phyloP scores from a whole-genome alignment of 1,140 invertebrate species.

The Bemisia tabaci region DNA sequence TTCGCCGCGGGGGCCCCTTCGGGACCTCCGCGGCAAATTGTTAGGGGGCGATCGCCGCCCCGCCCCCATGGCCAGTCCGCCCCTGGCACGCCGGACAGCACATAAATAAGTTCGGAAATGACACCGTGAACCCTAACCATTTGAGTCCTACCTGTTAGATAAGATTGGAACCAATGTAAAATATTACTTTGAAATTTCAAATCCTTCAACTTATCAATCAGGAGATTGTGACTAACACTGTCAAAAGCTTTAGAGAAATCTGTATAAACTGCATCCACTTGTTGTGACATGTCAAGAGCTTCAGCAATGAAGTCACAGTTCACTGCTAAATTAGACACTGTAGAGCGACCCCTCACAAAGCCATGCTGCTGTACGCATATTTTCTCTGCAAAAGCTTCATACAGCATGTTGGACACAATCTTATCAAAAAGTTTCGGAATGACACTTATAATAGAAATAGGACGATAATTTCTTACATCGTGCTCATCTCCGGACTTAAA shows the following conservation, averaged over 20 bases:
- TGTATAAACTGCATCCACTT: no score
- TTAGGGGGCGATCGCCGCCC: no score
- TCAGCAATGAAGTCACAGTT: conserved; percentile 1
- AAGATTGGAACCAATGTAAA: conserved; percentile 20
- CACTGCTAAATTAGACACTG: conserved; percentile 8
- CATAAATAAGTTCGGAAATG: conserved; percentile 14
- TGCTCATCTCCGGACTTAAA: conserved; percentile 13
- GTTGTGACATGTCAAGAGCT: neutral
- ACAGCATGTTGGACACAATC: conserved; percentile 3
- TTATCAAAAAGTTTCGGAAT: conserved; percentile 17
- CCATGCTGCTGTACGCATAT: conserved; percentile 8
- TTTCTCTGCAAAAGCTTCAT: neutral
- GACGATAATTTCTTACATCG: conserved; percentile 17
- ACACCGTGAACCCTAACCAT: conserved; percentile 19
- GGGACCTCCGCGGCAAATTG: no score
- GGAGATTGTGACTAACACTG: neutral
- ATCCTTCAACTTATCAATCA: conserved; percentile 2
- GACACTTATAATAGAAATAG: conserved; percentile 16
- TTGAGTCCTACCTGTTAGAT: conserved; percentile 19
- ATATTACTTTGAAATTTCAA: conserved; percentile 4
- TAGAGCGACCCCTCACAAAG: conserved; percentile 7
- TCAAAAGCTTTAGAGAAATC: conserved; percentile 6
- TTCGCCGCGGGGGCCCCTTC: no score
- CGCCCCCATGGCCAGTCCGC: no score
- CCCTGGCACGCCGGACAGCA: conserved; percentile 15